Percentiles rank a stretch among this genome's conserved stretches.
These are phyloP conservation scores for Yponomeuta sedellus DNA, from an alignment of 2,888 invertebrate species.

Conservation along the genomic window DNA sequence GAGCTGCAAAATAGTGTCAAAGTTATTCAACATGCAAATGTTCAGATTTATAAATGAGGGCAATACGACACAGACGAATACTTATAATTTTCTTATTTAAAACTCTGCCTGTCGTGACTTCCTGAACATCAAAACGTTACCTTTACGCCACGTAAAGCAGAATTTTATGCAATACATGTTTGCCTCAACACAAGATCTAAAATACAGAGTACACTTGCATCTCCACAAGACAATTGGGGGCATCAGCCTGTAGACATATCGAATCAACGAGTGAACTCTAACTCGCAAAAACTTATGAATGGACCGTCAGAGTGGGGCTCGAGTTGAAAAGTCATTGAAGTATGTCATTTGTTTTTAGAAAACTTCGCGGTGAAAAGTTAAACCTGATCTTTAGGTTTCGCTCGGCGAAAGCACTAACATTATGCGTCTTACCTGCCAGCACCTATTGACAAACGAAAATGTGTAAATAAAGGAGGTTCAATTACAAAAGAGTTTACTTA, in stretches of 20 bases:
- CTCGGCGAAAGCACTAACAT: neutral
- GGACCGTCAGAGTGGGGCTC: neutral
- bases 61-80: too few relatives aligned
- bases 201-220: neutral
- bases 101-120: too few relatives aligned
- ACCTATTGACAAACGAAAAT: too few relatives aligned
- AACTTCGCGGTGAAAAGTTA: neutral
- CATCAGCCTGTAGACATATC: neutral
- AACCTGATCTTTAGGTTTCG: neutral
- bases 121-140: too few relatives aligned
- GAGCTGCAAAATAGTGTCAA: too few relatives aligned
- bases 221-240: neutral
- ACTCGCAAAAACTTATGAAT: neutral
- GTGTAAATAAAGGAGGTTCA: neutral
- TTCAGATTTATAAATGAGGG: too few relatives aligned
- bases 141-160: too few relatives aligned
- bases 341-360: neutral
- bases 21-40: too few relatives aligned
- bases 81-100: too few relatives aligned
- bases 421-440: neutral
- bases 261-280: neutral
- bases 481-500: neutral
- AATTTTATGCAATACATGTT: too few relatives aligned
- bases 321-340: neutral
- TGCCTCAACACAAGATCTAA: too few relatives aligned